These are phyloP conservation scores for Alfaro cultratus DNA, from an alignment of 2,797 vertebrate species.

Conservation along the genomic window DNA sequence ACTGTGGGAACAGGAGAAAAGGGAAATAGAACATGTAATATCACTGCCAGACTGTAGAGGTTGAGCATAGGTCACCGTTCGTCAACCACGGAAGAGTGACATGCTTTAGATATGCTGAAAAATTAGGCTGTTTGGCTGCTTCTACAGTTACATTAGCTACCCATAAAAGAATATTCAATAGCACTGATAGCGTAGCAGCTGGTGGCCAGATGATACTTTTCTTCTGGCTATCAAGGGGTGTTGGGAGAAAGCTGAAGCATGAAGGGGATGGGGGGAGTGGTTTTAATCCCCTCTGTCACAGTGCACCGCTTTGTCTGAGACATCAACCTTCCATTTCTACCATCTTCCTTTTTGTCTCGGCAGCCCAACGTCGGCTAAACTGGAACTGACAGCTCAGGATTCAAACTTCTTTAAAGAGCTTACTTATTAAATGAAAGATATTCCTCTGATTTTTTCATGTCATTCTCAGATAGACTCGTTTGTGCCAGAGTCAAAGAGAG, in stretches of 20 bases:
- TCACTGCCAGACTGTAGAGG: background rate
- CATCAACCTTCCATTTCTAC: conserved; percentile 27
- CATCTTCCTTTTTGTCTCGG: background rate
- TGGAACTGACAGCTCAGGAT: background rate
- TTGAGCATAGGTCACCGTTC: background rate
- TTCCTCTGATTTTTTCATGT: background rate
- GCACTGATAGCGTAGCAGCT: conserved; percentile 46
- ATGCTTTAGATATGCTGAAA: conserved; percentile 9
- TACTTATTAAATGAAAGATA: background rate
- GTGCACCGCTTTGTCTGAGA: conserved; percentile 48
- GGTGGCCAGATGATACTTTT: conserved; percentile 51
- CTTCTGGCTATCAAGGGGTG: conserved; percentile 7
- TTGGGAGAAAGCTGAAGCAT: background rate
- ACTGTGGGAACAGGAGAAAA: background rate
- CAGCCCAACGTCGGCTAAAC: background rate
- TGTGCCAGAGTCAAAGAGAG: conserved; percentile 58
- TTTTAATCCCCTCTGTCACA: conserved; percentile 65
- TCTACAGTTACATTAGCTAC: conserved; percentile 15
- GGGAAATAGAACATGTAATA: background rate
- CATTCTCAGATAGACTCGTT: conserved; percentile 45
- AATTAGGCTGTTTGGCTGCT: conserved; percentile 8
- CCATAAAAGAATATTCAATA: background rate
- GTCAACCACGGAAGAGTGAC: background rate
- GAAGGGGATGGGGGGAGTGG: conserved; percentile 7
- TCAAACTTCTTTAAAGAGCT: background rate